Percentiles rank a stretch among this genome's conserved stretches.
phyloP scores from a whole-genome alignment of 1,140 invertebrate species.

The Lysiphlebus fabarum region DNA sequence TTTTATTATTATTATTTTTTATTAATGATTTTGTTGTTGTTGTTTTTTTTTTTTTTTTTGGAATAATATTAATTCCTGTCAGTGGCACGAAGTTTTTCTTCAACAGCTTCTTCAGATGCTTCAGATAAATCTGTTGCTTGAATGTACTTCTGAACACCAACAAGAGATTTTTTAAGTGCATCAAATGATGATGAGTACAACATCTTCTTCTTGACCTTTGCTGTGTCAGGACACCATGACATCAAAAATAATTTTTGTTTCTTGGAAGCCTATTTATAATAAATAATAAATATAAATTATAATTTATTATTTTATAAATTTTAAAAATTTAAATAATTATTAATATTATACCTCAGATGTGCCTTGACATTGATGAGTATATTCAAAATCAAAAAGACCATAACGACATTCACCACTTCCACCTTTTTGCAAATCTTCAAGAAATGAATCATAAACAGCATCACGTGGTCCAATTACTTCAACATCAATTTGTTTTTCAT shows the following conservation, averaged over 20 bases:
- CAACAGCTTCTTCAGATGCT: conserved; percentile 85
- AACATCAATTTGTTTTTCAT: conserved; percentile 91
- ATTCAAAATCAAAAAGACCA: conserved; percentile 92
- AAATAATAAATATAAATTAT: conserved; percentile 6
- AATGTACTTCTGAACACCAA: conserved; percentile 95
- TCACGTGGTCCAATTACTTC: conserved; percentile 83
- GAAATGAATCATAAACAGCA: conserved; percentile 84
- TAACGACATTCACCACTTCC: conserved; percentile 90
- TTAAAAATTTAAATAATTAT: background rate
- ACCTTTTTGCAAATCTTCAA: conserved; percentile 85
- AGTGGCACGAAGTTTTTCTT: conserved; percentile 87
- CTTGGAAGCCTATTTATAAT: conserved; percentile 68
- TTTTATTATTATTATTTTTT: conserved; percentile 14
- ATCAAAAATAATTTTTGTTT: conserved; percentile 94
- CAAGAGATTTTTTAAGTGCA: conserved; percentile 90
- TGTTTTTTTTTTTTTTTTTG: too few relatives aligned
- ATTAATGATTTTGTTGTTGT: too few relatives aligned
- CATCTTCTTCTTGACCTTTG: conserved; percentile 99
- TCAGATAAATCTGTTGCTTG: conserved; percentile 91
- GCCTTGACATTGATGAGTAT: conserved; percentile 91
- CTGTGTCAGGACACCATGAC: conserved; percentile 96
- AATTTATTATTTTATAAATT: conserved; percentile 8
- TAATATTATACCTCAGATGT: conserved; percentile 69
- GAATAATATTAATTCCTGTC: conserved; percentile 76
- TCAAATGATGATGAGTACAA: conserved; percentile 97